Base-by-base conservation (phyloP, 2,888 invertebrate species). In the Platypus cylindrus region DNA sequence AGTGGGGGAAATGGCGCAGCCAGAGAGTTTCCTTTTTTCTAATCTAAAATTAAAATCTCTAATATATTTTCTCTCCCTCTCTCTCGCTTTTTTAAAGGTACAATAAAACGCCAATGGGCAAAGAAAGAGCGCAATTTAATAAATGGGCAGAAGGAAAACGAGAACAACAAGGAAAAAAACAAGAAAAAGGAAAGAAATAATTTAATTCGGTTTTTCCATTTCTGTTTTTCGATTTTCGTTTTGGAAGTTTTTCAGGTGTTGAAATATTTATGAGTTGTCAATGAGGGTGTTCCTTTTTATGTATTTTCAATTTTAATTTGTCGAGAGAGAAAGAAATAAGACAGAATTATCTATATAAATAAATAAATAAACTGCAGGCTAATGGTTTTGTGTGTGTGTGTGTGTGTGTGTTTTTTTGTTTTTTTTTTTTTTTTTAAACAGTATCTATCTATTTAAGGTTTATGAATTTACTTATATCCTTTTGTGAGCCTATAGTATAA, bases 41-140 rank as follows among this genome's bases (percentile, higher is more conserved):
- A 34, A 34, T 34, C 28, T 9, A 12, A 22, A 22, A 28, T 34
- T 26, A 16, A 28, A 26, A 31, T 36, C 31, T n/a, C n/a, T n/a
- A n/a, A n/a, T n/a, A n/a, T n/a, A n/a, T n/a, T n/a, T 11, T 24
- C 24, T 5, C n/a, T 3, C 3, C 3, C 11, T 12, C 25, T 12
- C 12, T 12, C 11, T 12, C 5, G 7, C 13, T 14, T 8, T 11
- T 29, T 18, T 25, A 31, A 17, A 41, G 41, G 43, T 72, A 70
- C 46, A 45, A 41, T 2, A 56, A 54, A 34, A 55, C 55, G 7
- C 53, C 55, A 3, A 25, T 61, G 18, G 58, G 56, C 3, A 61
- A 54, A 44, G 50, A 51, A 37, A 51, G 45, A 48, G 34, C 51
- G 50, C 14, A 63, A 56, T 47, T 64, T 32, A 57, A 56, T 38